Evolutionary conservation across 1,140 invertebrate genomes (phyloP), one percentile per base, ranked within the genome.

Genomic region (Drosophila biarmipes): DNA sequence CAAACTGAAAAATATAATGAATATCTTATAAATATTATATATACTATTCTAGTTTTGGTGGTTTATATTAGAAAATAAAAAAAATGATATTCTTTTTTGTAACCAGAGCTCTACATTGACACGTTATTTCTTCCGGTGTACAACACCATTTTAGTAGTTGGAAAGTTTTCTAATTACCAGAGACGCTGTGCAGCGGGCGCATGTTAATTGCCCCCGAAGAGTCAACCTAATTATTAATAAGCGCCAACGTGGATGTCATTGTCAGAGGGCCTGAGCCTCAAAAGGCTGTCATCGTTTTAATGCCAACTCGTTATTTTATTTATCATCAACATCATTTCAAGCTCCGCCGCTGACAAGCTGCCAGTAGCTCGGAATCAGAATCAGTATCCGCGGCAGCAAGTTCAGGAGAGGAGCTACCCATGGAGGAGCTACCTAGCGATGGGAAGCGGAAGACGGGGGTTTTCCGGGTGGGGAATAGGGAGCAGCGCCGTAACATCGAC

Each of bases 221-320:
- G 74, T 82, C 74, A 87, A 87, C 49, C 82, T 86, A 86, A 86
- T 86, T 86, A 86, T 87, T 86, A 87, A 87, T 86, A 86, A 86
- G 80, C 82, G 82, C 78, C 82, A 82, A 81, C 78, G 51, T 78
- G 63, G 56, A 56, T 86, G 81, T 87, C 82, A 81, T 81, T 87
- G 78, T 87, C 82, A 64, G 49, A 52, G 72, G 72, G 31, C 37
- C 54, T 37, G 71, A 51, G 37, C 40, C 55, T 46, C 45, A 48
- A 67, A 64, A 67, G 59, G 61, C 82, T 86, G 82, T 87, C 82
- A 86, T 86, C 82, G 82, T 86, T 86, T 86, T 86, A 86, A 87
- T 86, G 82, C 82, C 82, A 87, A 86, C 82, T 86, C 82, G 82
- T 86, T 86, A 87, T 76, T 86, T 87, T 86, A 86, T 86, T 86